Evolutionary conservation across 2,797 vertebrate genomes (phyloP).

Genomic region (Coregonus sp.): DNA sequence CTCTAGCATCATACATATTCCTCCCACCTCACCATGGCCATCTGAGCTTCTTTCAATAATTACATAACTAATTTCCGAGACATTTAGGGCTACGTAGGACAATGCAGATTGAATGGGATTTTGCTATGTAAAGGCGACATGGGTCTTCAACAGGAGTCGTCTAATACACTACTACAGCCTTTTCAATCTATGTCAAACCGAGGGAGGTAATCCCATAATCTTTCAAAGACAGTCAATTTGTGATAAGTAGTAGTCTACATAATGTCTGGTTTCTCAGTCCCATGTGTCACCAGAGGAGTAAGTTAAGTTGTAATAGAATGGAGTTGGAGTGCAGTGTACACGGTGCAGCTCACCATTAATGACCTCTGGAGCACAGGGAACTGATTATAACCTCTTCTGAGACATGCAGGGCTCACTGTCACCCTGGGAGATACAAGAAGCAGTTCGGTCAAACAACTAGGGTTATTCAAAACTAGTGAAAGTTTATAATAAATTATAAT

Average conservation of each 20-base stretch:
- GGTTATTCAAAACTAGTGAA: not conserved
- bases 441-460: not conserved
- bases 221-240: too few relatives aligned
- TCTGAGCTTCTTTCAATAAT: slow-evolving; percentile 46
- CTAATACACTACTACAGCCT: not conserved
- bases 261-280: not conserved
- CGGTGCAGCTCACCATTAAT: not conserved
- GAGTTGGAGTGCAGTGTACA: not conserved
- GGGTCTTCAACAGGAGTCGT: not conserved
- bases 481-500: not conserved
- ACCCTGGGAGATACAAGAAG: not conserved
- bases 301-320: not conserved
- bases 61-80: slow-evolving; percentile 24
- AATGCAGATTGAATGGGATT: not conserved
- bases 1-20: slow-evolving; percentile 65
- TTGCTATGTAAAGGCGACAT: not conserved
- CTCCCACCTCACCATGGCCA: slow-evolving; percentile 60
- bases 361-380: not conserved
- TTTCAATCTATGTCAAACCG: not conserved
- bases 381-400: not conserved
- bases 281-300: not conserved
- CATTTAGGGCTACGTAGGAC: not conserved
- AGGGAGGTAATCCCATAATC: not conserved
- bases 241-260: not conserved
- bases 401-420: not conserved